Conservation (phyloP, 2,888 invertebrate genomes). For the Papilio protenor region DNA sequence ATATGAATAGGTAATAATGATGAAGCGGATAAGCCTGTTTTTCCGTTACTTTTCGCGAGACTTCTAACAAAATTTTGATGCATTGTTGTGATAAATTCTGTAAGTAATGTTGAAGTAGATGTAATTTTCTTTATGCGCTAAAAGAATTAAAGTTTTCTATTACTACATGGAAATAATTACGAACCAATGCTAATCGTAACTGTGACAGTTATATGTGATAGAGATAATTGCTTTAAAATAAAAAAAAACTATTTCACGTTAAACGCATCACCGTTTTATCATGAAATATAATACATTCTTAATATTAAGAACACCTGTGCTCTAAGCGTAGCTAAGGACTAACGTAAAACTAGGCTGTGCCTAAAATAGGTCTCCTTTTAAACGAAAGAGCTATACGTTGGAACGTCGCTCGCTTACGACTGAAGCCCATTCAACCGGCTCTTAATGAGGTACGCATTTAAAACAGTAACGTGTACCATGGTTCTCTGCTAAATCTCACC, state of each 20-base stretch:
- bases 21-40: conserved; percentile 29
- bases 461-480: conserved; percentile 32
- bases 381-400: conserved; percentile 52
- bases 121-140: neutral
- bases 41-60: conserved; percentile 16
- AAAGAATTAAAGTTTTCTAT: neutral
- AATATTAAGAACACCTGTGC: neutral
- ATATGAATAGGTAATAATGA: conserved; percentile 44
- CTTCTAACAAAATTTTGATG: conserved; percentile 28
- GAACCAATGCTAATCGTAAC: neutral
- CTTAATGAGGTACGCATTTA: conserved; percentile 48
- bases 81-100: conserved; percentile 24
- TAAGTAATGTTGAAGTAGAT: conserved; percentile 21
- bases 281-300: neutral
- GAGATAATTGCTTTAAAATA: too few relatives aligned
- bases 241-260: neutral
- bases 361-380: conserved; percentile 67
- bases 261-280: neutral
- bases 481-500: neutral
- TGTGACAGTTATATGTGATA: too few relatives aligned
- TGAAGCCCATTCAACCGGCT: conserved; percentile 53
- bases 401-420: conserved; percentile 52
- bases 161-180: too few relatives aligned
- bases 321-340: neutral
- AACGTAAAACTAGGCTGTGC: conserved; percentile 55